Conservation (phyloP, 2,797 vertebrate genomes). For the Rhinichthys osculus region DNA sequence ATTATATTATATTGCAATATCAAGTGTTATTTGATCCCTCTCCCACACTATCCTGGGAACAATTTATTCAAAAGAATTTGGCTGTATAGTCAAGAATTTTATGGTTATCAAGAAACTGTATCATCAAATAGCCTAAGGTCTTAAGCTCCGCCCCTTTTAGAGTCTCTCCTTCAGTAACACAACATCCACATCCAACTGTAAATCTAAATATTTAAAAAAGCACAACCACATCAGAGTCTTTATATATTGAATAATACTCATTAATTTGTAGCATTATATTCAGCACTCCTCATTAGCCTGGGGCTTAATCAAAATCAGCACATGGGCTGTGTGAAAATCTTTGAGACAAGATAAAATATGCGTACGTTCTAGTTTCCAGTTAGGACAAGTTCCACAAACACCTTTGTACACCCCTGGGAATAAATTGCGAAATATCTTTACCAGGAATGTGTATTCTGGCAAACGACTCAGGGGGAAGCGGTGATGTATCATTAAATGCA, state of each 20-base stretch:
- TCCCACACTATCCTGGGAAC: not conserved
- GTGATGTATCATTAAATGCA: conserved; percentile 36
- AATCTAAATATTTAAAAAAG: not conserved
- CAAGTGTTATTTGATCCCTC: not conserved
- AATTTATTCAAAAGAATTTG: not conserved
- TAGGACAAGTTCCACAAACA: conserved; percentile 3
- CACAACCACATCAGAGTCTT: not conserved
- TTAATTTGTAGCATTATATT: not conserved
- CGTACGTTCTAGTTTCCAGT: not conserved
- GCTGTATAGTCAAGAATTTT: not conserved
- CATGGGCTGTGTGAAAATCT: not conserved
- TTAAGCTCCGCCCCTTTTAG: not conserved
- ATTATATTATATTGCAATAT: not conserved
- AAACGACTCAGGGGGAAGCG: not conserved
- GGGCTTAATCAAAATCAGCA: not conserved
- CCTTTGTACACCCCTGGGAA: conserved; percentile 22
- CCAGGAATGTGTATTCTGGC: conserved; percentile 1
- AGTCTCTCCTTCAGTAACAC: not conserved
- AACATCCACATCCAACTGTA: not conserved
- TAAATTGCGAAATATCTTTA: conserved; percentile 22
- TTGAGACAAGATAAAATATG: conserved; percentile 4
- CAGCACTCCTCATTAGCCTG: not conserved
- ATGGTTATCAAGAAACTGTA: not conserved
- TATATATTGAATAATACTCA: not conserved
- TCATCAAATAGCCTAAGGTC: not conserved